A percentile compares a stretch with the other conserved stretches of the same genome.
These are phyloP conservation scores for Bombus confusus DNA, from an alignment of 1,140 invertebrate species.

Conservation along the genomic window DNA sequence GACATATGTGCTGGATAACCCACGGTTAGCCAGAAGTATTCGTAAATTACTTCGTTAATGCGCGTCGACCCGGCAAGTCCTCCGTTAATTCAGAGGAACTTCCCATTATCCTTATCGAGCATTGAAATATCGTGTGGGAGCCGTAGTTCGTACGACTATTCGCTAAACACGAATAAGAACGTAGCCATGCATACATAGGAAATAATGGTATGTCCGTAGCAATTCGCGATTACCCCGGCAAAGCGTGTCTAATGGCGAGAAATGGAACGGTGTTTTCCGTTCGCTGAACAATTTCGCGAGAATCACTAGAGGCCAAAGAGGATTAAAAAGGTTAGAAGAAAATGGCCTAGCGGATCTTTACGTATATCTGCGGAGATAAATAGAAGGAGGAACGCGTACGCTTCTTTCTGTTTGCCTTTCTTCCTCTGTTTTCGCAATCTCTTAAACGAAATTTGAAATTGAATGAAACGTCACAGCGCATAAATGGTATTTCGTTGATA, in stretches of 20 bases:
- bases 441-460: background rate
- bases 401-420: background rate
- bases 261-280: slow-evolving; percentile 8
- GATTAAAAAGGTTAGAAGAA: background rate
- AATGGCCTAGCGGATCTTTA: background rate
- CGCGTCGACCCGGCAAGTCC: slow-evolving; percentile 44
- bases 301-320: background rate
- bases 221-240: slow-evolving; percentile 18
- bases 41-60: slow-evolving; percentile 66
- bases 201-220: background rate
- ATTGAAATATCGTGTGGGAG: slow-evolving; percentile 40
- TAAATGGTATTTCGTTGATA: background rate
- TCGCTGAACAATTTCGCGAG: slow-evolving; percentile 19
- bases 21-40: slow-evolving; percentile 50
- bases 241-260: background rate
- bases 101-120: slow-evolving; percentile 53
- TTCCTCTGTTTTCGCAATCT: background rate
- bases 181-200: background rate
- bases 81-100: slow-evolving; percentile 58
- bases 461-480: no score
- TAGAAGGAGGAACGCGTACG: background rate
- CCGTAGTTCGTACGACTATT: slow-evolving; percentile 7
- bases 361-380: background rate
- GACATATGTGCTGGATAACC: slow-evolving; percentile 57
- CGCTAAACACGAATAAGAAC: slow-evolving; percentile 39